Percentiles rank a stretch among this genome's conserved stretches.
Evolutionary conservation across 2,113 vertebrate genomes (phyloP).

Genomic region (Sakesphorus luctuosus): DNA sequence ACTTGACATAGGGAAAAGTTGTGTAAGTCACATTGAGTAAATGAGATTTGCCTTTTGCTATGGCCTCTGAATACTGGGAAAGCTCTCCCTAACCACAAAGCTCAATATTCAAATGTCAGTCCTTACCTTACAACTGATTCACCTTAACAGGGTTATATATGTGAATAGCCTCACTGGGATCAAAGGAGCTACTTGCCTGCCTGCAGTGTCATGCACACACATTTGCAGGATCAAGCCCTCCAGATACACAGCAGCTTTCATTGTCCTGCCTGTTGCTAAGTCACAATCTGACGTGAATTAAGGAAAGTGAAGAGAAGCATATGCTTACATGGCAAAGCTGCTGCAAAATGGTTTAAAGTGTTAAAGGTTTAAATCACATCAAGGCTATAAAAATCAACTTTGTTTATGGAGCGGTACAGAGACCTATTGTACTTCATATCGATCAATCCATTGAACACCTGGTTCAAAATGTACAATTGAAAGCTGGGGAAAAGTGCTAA

Average conservation of each 20-base stretch:
- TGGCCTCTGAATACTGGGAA: background rate
- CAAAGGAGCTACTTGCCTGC: background rate
- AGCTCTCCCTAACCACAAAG: background rate
- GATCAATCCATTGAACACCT: conserved; percentile 53
- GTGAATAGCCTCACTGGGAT: background rate
- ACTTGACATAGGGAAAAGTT: background rate
- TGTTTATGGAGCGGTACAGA: conserved; percentile 47
- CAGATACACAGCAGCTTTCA: background rate
- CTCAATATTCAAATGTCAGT: background rate
- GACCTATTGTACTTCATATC: conserved; percentile 49
- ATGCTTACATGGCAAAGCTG: background rate
- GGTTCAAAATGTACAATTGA: conserved; percentile 52
- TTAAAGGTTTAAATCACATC: conserved; percentile 51
- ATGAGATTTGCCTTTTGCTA: background rate
- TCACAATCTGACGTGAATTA: conserved; percentile 43
- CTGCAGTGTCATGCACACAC: background rate
- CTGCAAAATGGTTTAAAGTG: conserved; percentile 12
- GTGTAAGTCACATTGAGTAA: background rate
- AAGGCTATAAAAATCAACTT: conserved; percentile 45
- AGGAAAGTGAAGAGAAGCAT: conserved; percentile 25
- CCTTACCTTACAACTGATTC: background rate
- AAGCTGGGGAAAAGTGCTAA: conserved; percentile 47
- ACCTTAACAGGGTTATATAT: background rate
- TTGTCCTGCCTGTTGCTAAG: background rate
- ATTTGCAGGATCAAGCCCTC: background rate